These are phyloP conservation scores for Dasysyrphus albostriatus DNA, from an alignment of 2,888 invertebrate genomes.

Conservation along the genomic window DNA sequence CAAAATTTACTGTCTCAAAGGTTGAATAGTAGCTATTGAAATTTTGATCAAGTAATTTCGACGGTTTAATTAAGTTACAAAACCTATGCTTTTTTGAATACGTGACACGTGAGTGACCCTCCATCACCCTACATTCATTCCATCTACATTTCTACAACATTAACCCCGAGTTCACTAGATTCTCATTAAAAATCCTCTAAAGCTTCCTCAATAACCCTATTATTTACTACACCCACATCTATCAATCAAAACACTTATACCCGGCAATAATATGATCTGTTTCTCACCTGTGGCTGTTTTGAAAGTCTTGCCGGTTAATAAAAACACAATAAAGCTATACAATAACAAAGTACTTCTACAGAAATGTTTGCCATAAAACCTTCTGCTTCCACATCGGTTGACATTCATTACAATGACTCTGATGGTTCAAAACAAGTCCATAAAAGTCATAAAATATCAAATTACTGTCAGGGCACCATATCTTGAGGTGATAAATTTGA, in stretches of 20 bases:
- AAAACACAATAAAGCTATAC: conserved; percentile 29
- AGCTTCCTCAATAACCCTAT: neutral
- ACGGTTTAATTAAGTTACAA: no score
- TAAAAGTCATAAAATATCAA: conserved; percentile 77
- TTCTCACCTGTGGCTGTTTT: conserved; percentile 50
- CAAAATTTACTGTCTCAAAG: no score
- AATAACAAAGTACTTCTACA: conserved; percentile 12
- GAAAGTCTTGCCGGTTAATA: conserved; percentile 21
- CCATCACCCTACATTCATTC: no score
- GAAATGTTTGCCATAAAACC: conserved; percentile 20
- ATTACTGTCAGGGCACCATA: conserved; percentile 78
- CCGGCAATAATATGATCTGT: conserved; percentile 17
- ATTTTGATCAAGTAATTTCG: no score
- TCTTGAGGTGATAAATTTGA: conserved; percentile 78
- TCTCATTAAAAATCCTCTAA: neutral
- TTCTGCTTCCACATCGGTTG: conserved; percentile 14
- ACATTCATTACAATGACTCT: conserved; percentile 30
- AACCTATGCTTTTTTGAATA: no score
- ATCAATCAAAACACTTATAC: conserved; percentile 2
- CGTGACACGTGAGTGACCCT: no score
- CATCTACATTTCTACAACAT: neutral
- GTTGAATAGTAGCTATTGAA: no score
- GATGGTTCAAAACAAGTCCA: conserved; percentile 77
- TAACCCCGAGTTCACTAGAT: neutral
- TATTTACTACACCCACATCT: neutral